Percentiles rank a stretch among this genome's conserved stretches.
phyloP scores from a whole-genome alignment of 2,888 invertebrate genomes.

The Agelastica alni region DNA sequence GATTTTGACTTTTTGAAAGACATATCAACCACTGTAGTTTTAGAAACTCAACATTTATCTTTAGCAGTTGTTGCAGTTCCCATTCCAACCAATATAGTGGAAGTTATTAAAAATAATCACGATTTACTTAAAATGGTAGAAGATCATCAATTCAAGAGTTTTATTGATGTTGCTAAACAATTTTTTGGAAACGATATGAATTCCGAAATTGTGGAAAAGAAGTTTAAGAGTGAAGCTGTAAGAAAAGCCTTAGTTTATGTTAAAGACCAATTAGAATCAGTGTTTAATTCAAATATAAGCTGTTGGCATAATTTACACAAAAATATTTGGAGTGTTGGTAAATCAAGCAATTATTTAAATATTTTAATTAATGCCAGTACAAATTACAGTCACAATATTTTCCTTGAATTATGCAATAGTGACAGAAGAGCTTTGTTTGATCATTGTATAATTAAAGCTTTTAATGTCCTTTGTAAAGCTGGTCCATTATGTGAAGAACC shows the following conservation, averaged over 20 bases:
- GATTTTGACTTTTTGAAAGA: constrained; percentile 85
- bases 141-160: constrained; percentile 48
- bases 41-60: constrained; percentile 40
- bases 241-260: constrained; percentile 42
- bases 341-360: constrained; percentile 87
- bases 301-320: constrained; percentile 55
- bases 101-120: constrained; percentile 71
- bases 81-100: constrained; percentile 72
- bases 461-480: constrained; percentile 79
- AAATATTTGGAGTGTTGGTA: constrained; percentile 91
- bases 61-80: constrained; percentile 79
- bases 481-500: constrained; percentile 98
- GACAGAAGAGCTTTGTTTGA: constrained; percentile 70
- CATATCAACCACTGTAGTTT: constrained; percentile 27
- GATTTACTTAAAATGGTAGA: constrained; percentile 71
- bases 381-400: constrained; percentile 67
- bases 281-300: constrained; percentile 61
- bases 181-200: constrained; percentile 41
- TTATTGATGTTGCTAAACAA: constrained; percentile 41
- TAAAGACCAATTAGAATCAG: constrained; percentile 63
- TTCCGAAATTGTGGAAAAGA: constrained; percentile 34
- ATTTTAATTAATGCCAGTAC: constrained; percentile 80
- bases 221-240: constrained; percentile 41
- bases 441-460: constrained; percentile 82
- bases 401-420: constrained; percentile 52